Percentiles rank a stretch among this genome's conserved stretches.
Evolutionary conservation across 2,888 invertebrate genomes (phyloP).

Genomic region (Tenodera sinensis): DNA sequence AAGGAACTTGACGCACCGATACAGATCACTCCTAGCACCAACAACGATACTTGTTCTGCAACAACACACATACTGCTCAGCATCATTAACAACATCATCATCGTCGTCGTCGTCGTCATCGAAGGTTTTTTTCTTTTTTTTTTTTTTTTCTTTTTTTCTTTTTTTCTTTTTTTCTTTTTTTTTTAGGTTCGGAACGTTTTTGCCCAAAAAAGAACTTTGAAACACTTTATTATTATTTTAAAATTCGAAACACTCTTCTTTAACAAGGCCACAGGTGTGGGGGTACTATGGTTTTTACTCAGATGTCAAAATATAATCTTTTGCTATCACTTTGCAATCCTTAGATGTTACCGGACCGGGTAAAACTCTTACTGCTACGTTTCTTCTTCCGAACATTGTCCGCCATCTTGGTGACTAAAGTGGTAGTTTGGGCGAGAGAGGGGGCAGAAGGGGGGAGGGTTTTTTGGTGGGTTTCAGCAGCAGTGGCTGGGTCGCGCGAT

Average conservation of each 20-base stretch:
- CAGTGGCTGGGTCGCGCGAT: slow-evolving; percentile 3
- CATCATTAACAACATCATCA: not conserved
- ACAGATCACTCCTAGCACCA: not conserved
- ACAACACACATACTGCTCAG: not conserved
- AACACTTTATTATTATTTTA: not conserved
- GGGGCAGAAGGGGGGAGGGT: not conserved
- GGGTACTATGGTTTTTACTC: not conserved
- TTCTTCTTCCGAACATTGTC: slow-evolving; percentile 13
- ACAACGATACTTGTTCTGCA: not conserved
- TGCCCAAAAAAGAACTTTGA: slow-evolving; percentile 1
- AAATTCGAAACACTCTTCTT: slow-evolving; percentile 5
- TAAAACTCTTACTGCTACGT: not conserved
- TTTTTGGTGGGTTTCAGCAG: not conserved
- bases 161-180: no score
- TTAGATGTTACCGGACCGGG: not conserved
- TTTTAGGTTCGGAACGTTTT: not conserved
- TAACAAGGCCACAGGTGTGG: slow-evolving; percentile 10
- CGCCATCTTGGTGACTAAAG: slow-evolving; percentile 24
- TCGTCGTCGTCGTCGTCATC: slow-evolving; percentile 16
- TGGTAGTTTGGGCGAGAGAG: slow-evolving; percentile 1
- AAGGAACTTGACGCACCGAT: not conserved
- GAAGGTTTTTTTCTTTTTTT: not conserved
- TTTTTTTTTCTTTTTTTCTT: not conserved
- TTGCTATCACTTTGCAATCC: not conserved
- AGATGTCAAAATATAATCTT: not conserved